Conservation (phyloP, 2,113 vertebrate genomes). For the Spheniscus mendiculus region DNA sequence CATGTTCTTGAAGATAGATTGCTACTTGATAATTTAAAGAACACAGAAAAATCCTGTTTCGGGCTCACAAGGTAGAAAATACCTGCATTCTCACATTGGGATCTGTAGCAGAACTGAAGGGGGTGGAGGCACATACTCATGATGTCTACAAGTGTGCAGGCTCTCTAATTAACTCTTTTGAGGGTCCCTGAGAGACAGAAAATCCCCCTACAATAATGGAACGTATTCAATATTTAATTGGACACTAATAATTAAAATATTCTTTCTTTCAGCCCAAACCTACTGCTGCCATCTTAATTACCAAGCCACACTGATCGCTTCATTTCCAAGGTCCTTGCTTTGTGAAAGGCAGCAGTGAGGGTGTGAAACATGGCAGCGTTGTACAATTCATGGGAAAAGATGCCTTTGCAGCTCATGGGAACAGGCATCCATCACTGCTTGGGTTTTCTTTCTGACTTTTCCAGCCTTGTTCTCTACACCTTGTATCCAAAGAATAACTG, state of each 20-base stretch:
- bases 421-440: background rate
- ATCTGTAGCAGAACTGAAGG: background rate
- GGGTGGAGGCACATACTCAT: background rate
- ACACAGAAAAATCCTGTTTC: background rate
- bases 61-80: background rate
- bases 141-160: slow-evolving; percentile 10
- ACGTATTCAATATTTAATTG: slow-evolving; percentile 59
- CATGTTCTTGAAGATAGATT: background rate
- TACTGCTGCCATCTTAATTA: slow-evolving; percentile 38
- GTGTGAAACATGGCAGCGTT: background rate
- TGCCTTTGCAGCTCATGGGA: background rate
- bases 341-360: background rate
- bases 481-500: background rate
- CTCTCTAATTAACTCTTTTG: slow-evolving; percentile 53
- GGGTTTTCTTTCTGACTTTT: background rate
- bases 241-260: slow-evolving; percentile 66
- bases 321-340: background rate
- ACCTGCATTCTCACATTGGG: background rate
- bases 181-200: slow-evolving; percentile 12
- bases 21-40: background rate
- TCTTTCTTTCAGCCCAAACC: slow-evolving; percentile 31
- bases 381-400: background rate
- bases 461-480: background rate
- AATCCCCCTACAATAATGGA: slow-evolving; percentile 51
- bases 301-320: background rate